Percentiles rank a stretch among this genome's conserved stretches.
Evolutionary conservation across 2,888 invertebrate species (phyloP).

Genomic region (Cheilosia soror): DNA sequence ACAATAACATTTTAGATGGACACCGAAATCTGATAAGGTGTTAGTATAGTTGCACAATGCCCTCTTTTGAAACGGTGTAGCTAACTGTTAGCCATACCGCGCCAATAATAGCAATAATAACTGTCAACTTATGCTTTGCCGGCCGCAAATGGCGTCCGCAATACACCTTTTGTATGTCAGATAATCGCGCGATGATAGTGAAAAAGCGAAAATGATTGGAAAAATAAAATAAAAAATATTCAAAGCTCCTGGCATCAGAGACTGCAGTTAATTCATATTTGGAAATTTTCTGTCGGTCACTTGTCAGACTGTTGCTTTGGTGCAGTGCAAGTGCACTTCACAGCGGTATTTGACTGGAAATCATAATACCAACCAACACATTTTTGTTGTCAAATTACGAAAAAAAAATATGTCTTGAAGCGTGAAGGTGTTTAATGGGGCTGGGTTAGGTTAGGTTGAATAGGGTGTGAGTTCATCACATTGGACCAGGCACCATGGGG

Average conservation of each 20-base stretch:
- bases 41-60: constrained; percentile 25
- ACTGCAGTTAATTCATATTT: constrained; percentile 28
- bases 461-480: too few relatives aligned
- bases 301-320: constrained; percentile 17
- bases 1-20: constrained; percentile 24
- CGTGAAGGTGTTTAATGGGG: too few relatives aligned
- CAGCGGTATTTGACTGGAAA: background rate
- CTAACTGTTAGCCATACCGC: background rate
- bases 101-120: constrained; percentile 22
- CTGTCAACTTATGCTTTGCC: constrained; percentile 12
- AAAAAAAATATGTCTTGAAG: too few relatives aligned
- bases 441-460: too few relatives aligned
- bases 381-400: too few relatives aligned
- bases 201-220: constrained; percentile 15
- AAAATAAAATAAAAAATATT: constrained; percentile 5
- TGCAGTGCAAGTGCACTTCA: background rate
- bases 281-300: constrained; percentile 28
- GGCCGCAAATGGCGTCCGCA: background rate
- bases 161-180: constrained; percentile 9
- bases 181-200: constrained; percentile 22
- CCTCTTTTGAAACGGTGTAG: background rate
- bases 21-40: constrained; percentile 25
- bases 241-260: background rate
- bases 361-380: too few relatives aligned
- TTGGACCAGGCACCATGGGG: too few relatives aligned